Evolutionary conservation across 1,140 invertebrate species (phyloP), one percentile per base, ranked within the genome.

Genomic region (Calliopsis andreniformis): DNA sequence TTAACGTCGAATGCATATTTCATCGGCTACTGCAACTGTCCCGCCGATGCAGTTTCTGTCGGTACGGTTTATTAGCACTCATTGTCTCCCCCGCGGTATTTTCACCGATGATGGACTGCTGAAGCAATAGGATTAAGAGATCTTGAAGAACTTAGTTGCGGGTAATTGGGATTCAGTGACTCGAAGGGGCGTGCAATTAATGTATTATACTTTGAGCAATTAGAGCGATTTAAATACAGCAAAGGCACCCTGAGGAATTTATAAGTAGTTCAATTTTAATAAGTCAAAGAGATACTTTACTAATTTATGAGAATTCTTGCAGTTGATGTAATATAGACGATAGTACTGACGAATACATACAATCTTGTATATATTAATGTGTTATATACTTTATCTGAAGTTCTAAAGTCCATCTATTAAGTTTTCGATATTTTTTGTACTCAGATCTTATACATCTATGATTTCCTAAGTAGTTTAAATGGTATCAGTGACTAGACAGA

Each of bases 1-100:
- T 78, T 78, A 63, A 78, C 62, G 53, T 58, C 47, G 56, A 62
- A 71, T 56, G 58, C 68, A 45, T 64, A 61, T 72, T 78, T 69
- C 51, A 55, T 51, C 69, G 32, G 51, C 56, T n/a, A n/a, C 35
- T 32, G 32, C 23, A 7, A 5, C 5, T 73, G 63, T 42, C 30
- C 43, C 23, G n/a, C n/a, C 51, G 42, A 58, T 68, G 61, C 70
- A 53, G 20, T 73, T 64, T 30, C 25, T 32, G 23, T 12, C 25
- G 32, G 14, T 51, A 3, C n/a, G 18, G 16, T 23, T 14, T 35
- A 14, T 25, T 25, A 59, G 56, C 32, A 59, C 56, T 39, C 56
- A 2, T 30, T 35, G 20, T 10, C 4, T 10, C 4, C 16, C 1
- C 23, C n/a, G 23, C 43, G 30, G 23, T 3, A 28, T 47, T 47